Percentiles rank a stretch among this genome's conserved stretches.
These are phyloP conservation scores for Mamestra configurata DNA, from an alignment of 1,140 invertebrate genomes.

Conservation along the genomic window DNA sequence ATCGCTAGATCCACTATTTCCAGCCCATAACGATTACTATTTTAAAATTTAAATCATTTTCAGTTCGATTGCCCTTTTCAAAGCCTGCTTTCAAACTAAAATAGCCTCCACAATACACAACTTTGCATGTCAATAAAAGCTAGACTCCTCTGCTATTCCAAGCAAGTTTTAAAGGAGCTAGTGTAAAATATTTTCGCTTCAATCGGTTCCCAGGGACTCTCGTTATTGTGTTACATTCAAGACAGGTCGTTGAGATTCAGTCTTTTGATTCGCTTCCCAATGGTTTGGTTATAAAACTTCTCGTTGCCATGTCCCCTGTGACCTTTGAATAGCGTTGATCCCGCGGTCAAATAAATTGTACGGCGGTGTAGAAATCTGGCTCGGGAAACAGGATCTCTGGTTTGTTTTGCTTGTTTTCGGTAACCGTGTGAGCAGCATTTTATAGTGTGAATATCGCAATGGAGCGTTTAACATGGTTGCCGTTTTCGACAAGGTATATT, in stretches of 20 bases:
- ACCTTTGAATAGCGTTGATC: constrained; percentile 26
- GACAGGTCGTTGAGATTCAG: background rate
- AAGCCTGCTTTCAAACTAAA: background rate
- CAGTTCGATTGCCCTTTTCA: background rate
- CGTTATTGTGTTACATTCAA: constrained; percentile 26
- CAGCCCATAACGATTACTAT: background rate
- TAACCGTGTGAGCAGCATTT: too few relatives aligned
- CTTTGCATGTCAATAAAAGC: constrained; percentile 6
- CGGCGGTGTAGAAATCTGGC: background rate
- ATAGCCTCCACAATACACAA: constrained; percentile 8
- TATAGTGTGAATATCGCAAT: too few relatives aligned
- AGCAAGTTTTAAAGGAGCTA: constrained; percentile 31
- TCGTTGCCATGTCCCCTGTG: constrained; percentile 29
- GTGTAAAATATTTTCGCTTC: constrained; percentile 8
- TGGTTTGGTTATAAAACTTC: constrained; percentile 11
- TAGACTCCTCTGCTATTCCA: constrained; percentile 17
- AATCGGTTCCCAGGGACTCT: constrained; percentile 7
- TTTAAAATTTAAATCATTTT: background rate
- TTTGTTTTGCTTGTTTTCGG: background rate
- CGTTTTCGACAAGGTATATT: too few relatives aligned
- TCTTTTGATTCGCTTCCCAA: constrained; percentile 7
- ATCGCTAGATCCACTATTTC: background rate
- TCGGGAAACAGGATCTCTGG: background rate
- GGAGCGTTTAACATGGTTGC: too few relatives aligned
- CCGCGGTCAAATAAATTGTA: constrained; percentile 34